A percentile compares a stretch with the other conserved stretches of the same genome.
Conservation (phyloP, 2,888 invertebrate species). For the Mylabris sibirica region DNA sequence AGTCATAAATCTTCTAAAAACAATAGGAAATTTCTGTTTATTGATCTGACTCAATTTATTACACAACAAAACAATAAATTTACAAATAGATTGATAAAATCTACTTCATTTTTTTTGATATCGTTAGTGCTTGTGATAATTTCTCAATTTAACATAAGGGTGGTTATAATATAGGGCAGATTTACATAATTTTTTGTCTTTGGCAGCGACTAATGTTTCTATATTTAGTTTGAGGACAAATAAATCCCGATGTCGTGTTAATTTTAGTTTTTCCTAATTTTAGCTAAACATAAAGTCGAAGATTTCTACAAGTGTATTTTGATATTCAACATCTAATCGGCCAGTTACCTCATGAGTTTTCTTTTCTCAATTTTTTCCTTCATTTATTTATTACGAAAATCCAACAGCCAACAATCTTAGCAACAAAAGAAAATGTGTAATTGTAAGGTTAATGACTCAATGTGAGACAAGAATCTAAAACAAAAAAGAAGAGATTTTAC, state of each 20-base stretch:
- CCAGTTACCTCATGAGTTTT: conserved; percentile 2
- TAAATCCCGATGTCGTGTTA: conserved; percentile 3
- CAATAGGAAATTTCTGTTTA: not conserved
- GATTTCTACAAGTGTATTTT: conserved; percentile 3
- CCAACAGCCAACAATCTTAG: not conserved
- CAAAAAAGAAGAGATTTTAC: conserved; percentile 47
- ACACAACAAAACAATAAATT: not conserved
- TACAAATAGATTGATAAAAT: too few relatives aligned
- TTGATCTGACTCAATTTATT: not conserved
- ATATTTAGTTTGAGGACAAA: conserved; percentile 7
- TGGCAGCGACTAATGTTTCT: not conserved
- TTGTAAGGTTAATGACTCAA: not conserved
- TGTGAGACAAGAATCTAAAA: not conserved
- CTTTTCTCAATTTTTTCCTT: too few relatives aligned
- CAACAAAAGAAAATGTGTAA: not conserved
- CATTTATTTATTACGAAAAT: not conserved
- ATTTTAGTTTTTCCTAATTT: conserved; percentile 6
- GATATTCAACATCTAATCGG: conserved; percentile 6
- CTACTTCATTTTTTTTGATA: too few relatives aligned
- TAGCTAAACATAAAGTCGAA: not conserved
- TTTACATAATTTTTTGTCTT: conserved; percentile 1
- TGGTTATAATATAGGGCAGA: not conserved
- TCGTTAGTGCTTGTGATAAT: not conserved
- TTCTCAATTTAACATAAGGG: not conserved
- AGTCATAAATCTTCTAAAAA: not conserved